Base-by-base conservation (phyloP, 1,140 invertebrate species). In the Notospermus geniculatus region DNA sequence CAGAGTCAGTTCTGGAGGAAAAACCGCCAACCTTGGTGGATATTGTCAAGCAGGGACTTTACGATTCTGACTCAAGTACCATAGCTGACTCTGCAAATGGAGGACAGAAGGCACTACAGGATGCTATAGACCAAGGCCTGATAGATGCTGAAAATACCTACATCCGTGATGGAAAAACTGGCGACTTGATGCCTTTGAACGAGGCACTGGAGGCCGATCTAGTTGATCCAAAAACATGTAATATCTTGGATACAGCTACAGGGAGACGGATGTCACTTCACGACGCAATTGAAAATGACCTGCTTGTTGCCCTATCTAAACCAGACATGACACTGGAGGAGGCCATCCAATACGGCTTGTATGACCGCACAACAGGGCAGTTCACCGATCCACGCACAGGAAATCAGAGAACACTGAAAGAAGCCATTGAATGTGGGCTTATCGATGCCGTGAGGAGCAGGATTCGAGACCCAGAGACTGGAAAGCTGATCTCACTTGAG, bases 301-400 rank as follows among this genome's bases (percentile, higher is more conserved):
- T 95, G 0, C 4, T 65, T 28, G 64, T 67, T 32, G 66, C 54
- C 28, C 17, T 55, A 11, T n/a, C 22, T 55, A 29, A 55, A 55
- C 22, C 22, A 55, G 28, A 27, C 28, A 36, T 50, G 25, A 50
- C 46, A 5, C 46, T 50, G n/a, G 46, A 50, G 4, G 46, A 50
- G n/a, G 46, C 25, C 27, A 19, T 27, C 2, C 67, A 68, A 22
- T 70, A 67, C 60, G 74, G 74, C 11, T 70, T 66, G 70, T 83
- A 97, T n/a, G 91, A 97, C 80, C 88, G 93, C 2, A 89, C 88
- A 76, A 89, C 89, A 19, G 95, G 93, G 15, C 88, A 93, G 75
- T 83, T 58, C 15, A 43, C 22, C 22, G 56, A 58, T 23, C 30
- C 30, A 54, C 15, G 19, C 7, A 58, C 30, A 54, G 30, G 56